Evolutionary conservation across 2,888 invertebrate genomes (phyloP), one percentile per base, ranked within the genome.

Genomic region (Hermaeophaga mercurialis): DNA sequence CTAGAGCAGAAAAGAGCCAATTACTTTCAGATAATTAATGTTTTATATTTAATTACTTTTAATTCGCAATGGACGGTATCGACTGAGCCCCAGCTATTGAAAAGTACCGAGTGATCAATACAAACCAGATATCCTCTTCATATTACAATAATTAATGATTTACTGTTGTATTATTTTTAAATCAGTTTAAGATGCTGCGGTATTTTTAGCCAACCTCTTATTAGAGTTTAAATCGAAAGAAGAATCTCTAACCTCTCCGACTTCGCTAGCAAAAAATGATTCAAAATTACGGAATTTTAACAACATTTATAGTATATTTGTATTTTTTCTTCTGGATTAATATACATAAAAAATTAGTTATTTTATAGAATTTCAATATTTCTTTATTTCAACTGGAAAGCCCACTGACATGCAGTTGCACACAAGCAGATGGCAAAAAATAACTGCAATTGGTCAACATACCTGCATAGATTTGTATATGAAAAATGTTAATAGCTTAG

Each of bases 1-100:
- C 33, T 52, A 43, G 34, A 52, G 34, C 52, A 50, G 50, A 50
- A 50, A 43, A 50, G 50, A 50, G 50, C 33, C 52, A 52, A 52
- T 52, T 52, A 52, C 34, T 52, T 52, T 43, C 52, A 52, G 52
- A 28, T 52, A 52, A 52, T 52, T 43, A 52, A 52, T 52, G 52
- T 52, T 52, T 52, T 43, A 43, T 44, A 31, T 44, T 52, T 52
- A 52, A 52, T 52, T 43, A 52, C 43, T 43, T 52, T 52, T 28
- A 43, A 52, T 50, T 50, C 15, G 50, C 50, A 43, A 50, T 50
- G 50, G 50, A 50, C 33, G 47, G 43, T 50, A 43, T 44, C 34
- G 52, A 52, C 19, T 34, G 52, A n/a, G n/a, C n/a, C 9, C 33
- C 14, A 43, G 43, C 52, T 52, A 52, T 52, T 44, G 52, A 52